These are phyloP conservation scores for Silurus glanis DNA, from an alignment of 2,113 vertebrate species.

Conservation along the genomic window DNA sequence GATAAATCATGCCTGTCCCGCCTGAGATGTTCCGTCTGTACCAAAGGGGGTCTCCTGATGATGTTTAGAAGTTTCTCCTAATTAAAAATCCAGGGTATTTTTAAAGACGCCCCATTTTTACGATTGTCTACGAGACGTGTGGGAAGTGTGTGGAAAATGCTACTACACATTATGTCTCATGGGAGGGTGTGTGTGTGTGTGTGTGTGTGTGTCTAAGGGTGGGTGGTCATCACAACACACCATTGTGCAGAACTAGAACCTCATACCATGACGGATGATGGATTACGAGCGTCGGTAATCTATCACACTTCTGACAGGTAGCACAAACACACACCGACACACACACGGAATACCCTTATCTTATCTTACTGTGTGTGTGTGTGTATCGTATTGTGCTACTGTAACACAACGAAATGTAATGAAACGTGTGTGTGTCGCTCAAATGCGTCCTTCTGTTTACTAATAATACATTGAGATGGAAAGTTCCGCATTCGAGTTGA, in stretches of 20 bases:
- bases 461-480: not conserved
- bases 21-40: not conserved
- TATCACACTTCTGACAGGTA: constrained; percentile 30
- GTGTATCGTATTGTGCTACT: not conserved
- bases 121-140: not conserved
- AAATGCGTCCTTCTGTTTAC: not conserved
- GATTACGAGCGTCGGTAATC: constrained; percentile 28
- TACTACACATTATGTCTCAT: not conserved
- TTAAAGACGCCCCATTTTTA: constrained; percentile 23
- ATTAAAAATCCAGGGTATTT: constrained; percentile 22
- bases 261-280: constrained; percentile 26
- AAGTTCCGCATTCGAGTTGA: not conserved
- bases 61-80: constrained; percentile 21
- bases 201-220: not conserved
- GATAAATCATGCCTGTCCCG: constrained; percentile 43
- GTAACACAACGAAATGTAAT: not conserved
- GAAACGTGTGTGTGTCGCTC: not conserved
- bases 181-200: not conserved
- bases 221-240: constrained; percentile 12
- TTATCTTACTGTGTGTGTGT: not conserved
- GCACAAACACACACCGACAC: constrained; percentile 18
- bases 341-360: constrained; percentile 3
- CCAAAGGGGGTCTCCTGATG: not conserved
- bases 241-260: constrained; percentile 15
- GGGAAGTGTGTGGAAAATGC: constrained; percentile 21